Evolutionary conservation across 2,113 vertebrate species (phyloP).

Genomic region (Callopanchax toddi): DNA sequence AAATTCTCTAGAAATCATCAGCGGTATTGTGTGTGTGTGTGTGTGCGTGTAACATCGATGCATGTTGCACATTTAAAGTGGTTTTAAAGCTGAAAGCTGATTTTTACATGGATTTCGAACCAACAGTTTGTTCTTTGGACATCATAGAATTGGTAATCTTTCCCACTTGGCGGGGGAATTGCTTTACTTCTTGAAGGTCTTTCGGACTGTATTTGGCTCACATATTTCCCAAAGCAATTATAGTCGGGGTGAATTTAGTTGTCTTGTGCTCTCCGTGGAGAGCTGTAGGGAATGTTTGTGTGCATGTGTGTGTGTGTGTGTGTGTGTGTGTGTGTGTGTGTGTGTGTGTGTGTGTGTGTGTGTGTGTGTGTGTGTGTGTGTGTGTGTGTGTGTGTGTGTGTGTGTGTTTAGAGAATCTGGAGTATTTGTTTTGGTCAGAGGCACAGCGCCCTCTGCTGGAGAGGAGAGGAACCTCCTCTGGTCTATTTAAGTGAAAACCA

Average conservation of each 20-base stretch:
- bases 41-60: background rate
- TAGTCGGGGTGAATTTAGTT: slow-evolving; percentile 68
- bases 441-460: slow-evolving; percentile 78
- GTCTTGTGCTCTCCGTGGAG: slow-evolving; percentile 53
- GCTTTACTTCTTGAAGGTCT: slow-evolving; percentile 71
- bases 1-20: slow-evolving; percentile 1
- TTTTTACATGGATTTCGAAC: slow-evolving; percentile 47
- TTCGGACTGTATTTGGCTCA: slow-evolving; percentile 56
- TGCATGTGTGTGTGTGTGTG: slow-evolving; percentile 9
- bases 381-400: slow-evolving; percentile 4
- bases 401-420: slow-evolving; percentile 6
- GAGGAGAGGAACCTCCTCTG: slow-evolving; percentile 7
- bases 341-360: slow-evolving; percentile 6
- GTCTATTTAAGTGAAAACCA: slow-evolving; percentile 14
- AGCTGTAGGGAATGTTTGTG: slow-evolving; percentile 42
- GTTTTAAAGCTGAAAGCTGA: slow-evolving; percentile 26
- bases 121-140: slow-evolving; percentile 58
- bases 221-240: slow-evolving; percentile 78
- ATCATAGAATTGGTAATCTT: slow-evolving; percentile 73
- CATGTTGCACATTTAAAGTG: slow-evolving; percentile 23
- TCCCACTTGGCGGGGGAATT: slow-evolving; percentile 55
- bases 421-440: slow-evolving; percentile 43
- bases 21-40: slow-evolving; percentile 12
- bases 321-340: slow-evolving; percentile 9
- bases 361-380: slow-evolving; percentile 27